Base-by-base conservation (phyloP, 1,140 invertebrate genomes). In the Pinna nobilis region DNA sequence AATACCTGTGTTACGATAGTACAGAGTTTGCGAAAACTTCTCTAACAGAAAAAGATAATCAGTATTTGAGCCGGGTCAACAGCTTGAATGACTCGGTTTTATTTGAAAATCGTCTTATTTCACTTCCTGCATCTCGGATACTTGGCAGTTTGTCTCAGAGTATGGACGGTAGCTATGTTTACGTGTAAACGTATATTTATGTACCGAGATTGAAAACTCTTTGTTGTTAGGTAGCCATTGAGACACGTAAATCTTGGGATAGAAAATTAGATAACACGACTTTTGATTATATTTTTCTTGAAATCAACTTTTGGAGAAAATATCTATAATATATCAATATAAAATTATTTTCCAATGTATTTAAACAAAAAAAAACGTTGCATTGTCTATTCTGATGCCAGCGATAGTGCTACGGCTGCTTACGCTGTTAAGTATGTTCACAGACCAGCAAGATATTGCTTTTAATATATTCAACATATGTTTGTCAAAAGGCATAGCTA, bases 181-280 rank as follows among this genome's bases (percentile, higher is more conserved):
- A 15, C 37, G 39, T 30, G 65, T 4, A 37, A 37, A 51, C 23
- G 53, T 18, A 67, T 67, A 20, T 53, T 23, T 51, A 66, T 66
- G n/a, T 66, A 7, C 2, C 23, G 18, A 33, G 44, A 51, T 13
- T 66, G 18, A 66, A 51, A 30, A 66, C 47, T 23, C 35, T 18
- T 15, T 13, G n/a, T 6, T 63, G 13, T 63, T 25, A 51, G 15
- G 18, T 66, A 15, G 44, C 49, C 35, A 51, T 51, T 13, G 25
- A 33, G 23, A 51, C 7, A 18, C 20, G 25, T 25, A 15, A 13
- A 39, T 9, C 2, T 20, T 66, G 64, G 64, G 4, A 65, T 20
- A 30, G 37, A 49, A 65, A 65, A 63, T 6, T 53, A n/a, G 57
- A 33, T 37, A 28, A 3, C 11, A n/a, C 2, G 18, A 11, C 1